Evolutionary conservation across 2,113 vertebrate species (phyloP).

Genomic region (Perca flavescens): DNA sequence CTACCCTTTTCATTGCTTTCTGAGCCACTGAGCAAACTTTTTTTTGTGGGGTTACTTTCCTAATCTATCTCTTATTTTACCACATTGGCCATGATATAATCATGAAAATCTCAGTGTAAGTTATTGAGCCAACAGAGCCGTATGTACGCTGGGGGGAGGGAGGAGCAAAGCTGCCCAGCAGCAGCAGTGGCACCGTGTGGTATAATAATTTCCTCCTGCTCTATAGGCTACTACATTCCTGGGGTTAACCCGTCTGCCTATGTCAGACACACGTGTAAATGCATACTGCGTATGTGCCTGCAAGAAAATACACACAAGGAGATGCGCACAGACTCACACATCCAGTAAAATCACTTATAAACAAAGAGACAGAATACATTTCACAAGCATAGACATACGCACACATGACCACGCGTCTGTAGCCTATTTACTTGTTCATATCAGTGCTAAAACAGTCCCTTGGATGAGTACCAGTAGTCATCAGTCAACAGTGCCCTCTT

Average conservation of each 20-base stretch:
- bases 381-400: not conserved
- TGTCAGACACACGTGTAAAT: slow-evolving; percentile 16
- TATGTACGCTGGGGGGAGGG: slow-evolving; percentile 11
- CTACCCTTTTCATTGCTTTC: not conserved
- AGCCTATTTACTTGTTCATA: not conserved
- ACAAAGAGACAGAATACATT: not conserved
- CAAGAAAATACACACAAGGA: not conserved
- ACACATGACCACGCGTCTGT: not conserved
- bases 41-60: not conserved
- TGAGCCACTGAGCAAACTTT: not conserved
- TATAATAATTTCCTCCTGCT: slow-evolving; percentile 72
- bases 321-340: slow-evolving; percentile 12
- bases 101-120: slow-evolving; percentile 39
- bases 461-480: not conserved
- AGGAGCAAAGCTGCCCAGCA: slow-evolving; percentile 21
- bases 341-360: not conserved
- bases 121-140: slow-evolving; percentile 35
- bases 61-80: slow-evolving; percentile 26
- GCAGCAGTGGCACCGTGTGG: slow-evolving; percentile 63
- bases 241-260: slow-evolving; percentile 70
- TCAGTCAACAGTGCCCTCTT: slow-evolving; percentile 61
- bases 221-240: slow-evolving; percentile 60
- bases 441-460: not conserved
- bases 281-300: slow-evolving; percentile 23
- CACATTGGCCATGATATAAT: slow-evolving; percentile 34